These are phyloP conservation scores for Mobula birostris DNA, from an alignment of 2,113 vertebrate genomes.

Conservation along the genomic window DNA sequence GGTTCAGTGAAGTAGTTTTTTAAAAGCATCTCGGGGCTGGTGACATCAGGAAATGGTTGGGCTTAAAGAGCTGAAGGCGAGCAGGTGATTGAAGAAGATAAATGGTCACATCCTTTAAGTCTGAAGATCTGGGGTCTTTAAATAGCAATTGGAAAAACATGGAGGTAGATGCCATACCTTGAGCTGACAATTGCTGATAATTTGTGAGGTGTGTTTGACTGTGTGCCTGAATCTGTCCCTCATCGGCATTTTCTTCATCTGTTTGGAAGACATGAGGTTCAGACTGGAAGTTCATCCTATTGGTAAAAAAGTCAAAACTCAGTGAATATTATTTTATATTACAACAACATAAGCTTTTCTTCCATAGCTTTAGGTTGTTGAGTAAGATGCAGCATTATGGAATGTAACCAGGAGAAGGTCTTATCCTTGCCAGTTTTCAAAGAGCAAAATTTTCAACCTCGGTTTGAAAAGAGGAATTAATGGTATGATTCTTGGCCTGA, in stretches of 20 bases:
- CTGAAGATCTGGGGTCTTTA: not conserved
- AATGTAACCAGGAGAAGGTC: not conserved
- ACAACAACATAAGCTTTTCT: not conserved
- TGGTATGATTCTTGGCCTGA: not conserved
- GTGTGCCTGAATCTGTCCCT: not conserved
- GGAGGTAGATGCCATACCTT: not conserved
- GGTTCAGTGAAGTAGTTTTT: too few species aligned
- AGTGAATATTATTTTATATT: not conserved
- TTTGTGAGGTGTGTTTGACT: not conserved
- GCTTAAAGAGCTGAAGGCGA: not conserved
- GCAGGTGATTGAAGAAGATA: not conserved
- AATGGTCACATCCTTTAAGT: not conserved
- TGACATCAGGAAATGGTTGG: not conserved
- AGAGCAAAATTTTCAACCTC: not conserved
- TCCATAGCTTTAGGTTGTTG: not conserved
- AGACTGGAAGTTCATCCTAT: slow-evolving; percentile 1
- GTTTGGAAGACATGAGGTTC: not conserved
- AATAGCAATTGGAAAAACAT: not conserved
- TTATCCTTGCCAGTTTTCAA: not conserved
- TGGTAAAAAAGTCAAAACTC: not conserved
- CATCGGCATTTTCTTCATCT: not conserved
- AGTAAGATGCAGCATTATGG: not conserved
- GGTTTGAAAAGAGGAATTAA: not conserved
- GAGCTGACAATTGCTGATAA: slow-evolving; percentile 1
- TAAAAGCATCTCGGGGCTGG: not conserved